Conservation (phyloP, 2,797 vertebrate species). For the Coregonus ussuriensis region DNA sequence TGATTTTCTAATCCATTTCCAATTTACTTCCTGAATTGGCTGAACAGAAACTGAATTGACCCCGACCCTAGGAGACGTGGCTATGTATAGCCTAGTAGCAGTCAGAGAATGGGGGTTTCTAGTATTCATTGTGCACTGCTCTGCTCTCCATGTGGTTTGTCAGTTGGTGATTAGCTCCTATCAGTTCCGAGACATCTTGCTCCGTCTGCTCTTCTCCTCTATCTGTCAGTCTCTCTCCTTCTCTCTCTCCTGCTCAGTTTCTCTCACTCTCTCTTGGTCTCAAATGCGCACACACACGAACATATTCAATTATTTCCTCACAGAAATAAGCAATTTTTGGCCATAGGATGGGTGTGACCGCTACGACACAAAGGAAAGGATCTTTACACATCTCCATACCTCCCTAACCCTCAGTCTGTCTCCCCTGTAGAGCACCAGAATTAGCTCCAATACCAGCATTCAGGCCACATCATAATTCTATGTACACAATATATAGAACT, state of each 20-base stretch:
- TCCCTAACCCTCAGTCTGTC: background rate
- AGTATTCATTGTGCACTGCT: background rate
- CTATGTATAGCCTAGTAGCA: background rate
- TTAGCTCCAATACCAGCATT: too few relatives aligned
- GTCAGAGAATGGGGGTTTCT: background rate
- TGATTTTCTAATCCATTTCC: too few relatives aligned
- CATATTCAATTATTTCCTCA: background rate
- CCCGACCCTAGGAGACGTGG: background rate
- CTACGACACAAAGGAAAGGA: background rate
- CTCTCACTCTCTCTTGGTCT: background rate
- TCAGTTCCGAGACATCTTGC: constrained; percentile 10
- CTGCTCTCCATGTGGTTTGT: constrained; percentile 1
- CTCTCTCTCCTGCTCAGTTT: background rate
- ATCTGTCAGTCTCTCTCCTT: background rate
- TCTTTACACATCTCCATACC: background rate
- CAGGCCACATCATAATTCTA: too few relatives aligned
- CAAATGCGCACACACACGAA: background rate
- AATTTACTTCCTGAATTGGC: too few relatives aligned
- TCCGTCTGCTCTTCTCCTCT: constrained; percentile 4
- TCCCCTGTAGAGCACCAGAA: background rate
- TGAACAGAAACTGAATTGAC: too few relatives aligned
- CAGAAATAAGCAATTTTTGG: background rate
- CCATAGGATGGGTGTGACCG: background rate
- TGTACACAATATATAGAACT: too few relatives aligned
- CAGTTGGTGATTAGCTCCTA: constrained; percentile 2